A percentile compares a stretch with the other conserved stretches of the same genome.
phyloP scores from a whole-genome alignment of 1,140 invertebrate genomes.

The Leptinotarsa texana region DNA sequence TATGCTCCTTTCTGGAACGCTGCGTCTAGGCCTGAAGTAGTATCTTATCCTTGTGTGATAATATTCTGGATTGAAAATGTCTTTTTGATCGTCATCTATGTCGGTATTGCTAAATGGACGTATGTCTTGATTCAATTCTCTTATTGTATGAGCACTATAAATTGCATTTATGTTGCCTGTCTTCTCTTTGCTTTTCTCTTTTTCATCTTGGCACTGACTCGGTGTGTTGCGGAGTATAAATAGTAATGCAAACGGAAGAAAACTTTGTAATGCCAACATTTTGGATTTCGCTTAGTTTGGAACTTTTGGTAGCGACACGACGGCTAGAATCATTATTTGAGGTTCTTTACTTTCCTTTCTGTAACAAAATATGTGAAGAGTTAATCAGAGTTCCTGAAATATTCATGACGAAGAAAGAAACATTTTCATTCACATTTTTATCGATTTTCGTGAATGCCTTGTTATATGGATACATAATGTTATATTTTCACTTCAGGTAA shows the following conservation, averaged over 20 bases:
- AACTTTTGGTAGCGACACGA: not conserved
- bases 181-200: slow-evolving; percentile 20
- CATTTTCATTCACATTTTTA: too few relatives aligned
- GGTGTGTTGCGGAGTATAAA: slow-evolving; percentile 10
- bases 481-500: too few relatives aligned
- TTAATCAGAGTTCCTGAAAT: too few relatives aligned
- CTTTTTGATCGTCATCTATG: slow-evolving; percentile 36
- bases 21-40: slow-evolving; percentile 33
- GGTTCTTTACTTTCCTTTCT: too few relatives aligned
- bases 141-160: slow-evolving; percentile 13
- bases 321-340: not conserved
- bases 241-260: slow-evolving; percentile 23
- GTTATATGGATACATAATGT: too few relatives aligned
- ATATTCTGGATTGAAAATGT: slow-evolving; percentile 32
- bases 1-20: slow-evolving; percentile 33
- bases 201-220: slow-evolving; percentile 24
- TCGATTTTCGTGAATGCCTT: too few relatives aligned
- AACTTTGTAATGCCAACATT: slow-evolving; percentile 17
- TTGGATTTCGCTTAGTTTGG: slow-evolving; percentile 14
- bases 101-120: slow-evolving; percentile 46
- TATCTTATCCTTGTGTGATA: slow-evolving; percentile 27
- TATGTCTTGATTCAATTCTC: slow-evolving; percentile 20
- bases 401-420: too few relatives aligned
- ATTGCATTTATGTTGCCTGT: slow-evolving; percentile 15
- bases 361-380: too few relatives aligned